Base-by-base conservation (phyloP, 2,888 invertebrate species). In the Dioctria linearis region DNA sequence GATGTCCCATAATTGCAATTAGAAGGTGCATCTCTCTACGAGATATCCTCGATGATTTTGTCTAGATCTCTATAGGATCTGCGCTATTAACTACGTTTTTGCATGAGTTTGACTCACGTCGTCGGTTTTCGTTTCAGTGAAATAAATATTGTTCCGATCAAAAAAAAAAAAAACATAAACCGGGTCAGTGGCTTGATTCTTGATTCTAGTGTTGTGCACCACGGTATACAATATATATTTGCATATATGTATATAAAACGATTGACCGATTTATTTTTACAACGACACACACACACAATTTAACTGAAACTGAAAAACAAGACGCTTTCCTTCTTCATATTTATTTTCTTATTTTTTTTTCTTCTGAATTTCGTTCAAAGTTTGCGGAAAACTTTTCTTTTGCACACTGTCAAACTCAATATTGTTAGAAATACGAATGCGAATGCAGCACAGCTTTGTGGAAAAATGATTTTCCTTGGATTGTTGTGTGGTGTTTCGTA, bases 1-100 rank as follows among this genome's bases (percentile, higher is more conserved):
- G 61, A 71, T 71, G 69, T 59, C 49, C 61, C 79, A 79, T 79
- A 71, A 79, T 79, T 79, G 79, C 67, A 57, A 79, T 57, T 67
- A 79, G 66, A 59, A 79, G 69, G 59, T 79, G 79, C 79, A 79
- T 79, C 63, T 63, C 63, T 73, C 57, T 13, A 49, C 40, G n/a
- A n/a, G 42, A 3, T 25, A 13, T 63, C 63, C 63, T 63, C 76
- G 25, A 25, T 25, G 25, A 25, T 25, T 76, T 76, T 46, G 42
- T 40, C 49, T 73, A 42, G 40, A 40, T 25, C 25, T 25, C 25
- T 25, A 25, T 25, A 25, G 25, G 25, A 25, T 76, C 49, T 49
- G 76, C 46, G 49, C 4, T 54, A 54, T 54, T 54, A 54, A 54
- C 54, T 25, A 49, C 63, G 76, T 9, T 39, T 76, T 39, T 75